Conservation (phyloP, 2,888 invertebrate species). For the Cepaea hortensis region DNA sequence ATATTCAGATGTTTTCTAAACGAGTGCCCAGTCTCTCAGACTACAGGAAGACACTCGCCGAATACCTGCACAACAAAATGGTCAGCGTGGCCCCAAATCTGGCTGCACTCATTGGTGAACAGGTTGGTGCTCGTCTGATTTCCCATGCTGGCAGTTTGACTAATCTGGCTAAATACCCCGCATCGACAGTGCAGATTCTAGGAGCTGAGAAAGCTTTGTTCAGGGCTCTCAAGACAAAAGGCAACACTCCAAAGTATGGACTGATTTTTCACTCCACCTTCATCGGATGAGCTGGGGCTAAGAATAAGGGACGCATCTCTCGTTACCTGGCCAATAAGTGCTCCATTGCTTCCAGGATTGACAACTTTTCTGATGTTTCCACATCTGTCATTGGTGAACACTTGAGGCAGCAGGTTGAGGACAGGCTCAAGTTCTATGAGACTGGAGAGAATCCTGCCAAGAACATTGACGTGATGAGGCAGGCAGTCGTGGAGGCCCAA, state of each 20-base stretch:
- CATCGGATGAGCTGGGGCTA: slow-evolving; percentile 94
- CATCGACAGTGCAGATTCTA: slow-evolving; percentile 98
- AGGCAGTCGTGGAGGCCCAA: slow-evolving; percentile 85
- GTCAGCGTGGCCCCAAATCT: slow-evolving; percentile 94
- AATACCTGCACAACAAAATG: slow-evolving; percentile 95
- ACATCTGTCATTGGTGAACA: slow-evolving; percentile 75
- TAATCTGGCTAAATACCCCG: slow-evolving; percentile 97
- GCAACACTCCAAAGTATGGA: slow-evolving; percentile 98
- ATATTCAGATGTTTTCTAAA: slow-evolving; percentile 94
- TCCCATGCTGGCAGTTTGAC: slow-evolving; percentile 99
- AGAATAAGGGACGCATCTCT: slow-evolving; percentile 98
- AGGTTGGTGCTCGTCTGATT: slow-evolving; percentile 97
- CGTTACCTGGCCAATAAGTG: slow-evolving; percentile 99
- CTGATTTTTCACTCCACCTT: slow-evolving; percentile 97
- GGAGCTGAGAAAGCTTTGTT: slow-evolving; percentile 99
- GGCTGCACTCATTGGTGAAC: slow-evolving; percentile 94
- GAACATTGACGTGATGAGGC: slow-evolving; percentile 97
- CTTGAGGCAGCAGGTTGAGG: slow-evolving; percentile 84
- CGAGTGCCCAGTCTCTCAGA: slow-evolving; percentile 92
- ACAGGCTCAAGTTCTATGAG: slow-evolving; percentile 95
- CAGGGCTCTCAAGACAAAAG: slow-evolving; percentile 92
- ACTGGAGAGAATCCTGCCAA: slow-evolving; percentile 95
- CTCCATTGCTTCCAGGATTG: slow-evolving; percentile 97
- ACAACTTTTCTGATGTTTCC: slow-evolving; percentile 87
- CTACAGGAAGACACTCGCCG: slow-evolving; percentile 88